Percentiles rank a stretch among this genome's conserved stretches.
Evolutionary conservation across 2,797 vertebrate species (phyloP).

Genomic region (Morus bassanus): DNA sequence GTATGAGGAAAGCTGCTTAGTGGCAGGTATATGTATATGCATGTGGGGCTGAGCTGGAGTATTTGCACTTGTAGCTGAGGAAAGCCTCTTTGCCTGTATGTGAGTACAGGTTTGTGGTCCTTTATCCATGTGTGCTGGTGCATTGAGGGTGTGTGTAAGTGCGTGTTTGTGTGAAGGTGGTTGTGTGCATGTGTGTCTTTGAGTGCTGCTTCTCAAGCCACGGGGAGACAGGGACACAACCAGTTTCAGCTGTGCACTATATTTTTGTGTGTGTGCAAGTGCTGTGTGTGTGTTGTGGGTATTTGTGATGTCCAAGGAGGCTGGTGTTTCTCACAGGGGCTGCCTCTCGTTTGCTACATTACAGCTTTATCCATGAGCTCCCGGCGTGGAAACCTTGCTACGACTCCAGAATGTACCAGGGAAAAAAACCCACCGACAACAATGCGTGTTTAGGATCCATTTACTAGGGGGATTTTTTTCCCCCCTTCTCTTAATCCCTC

Average conservation of each 20-base stretch:
- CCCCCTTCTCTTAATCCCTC: slow-evolving; percentile 50
- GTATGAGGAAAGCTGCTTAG: not conserved
- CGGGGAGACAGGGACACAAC: fast-evolving
- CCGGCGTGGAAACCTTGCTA: not conserved
- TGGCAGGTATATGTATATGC: fast-evolving
- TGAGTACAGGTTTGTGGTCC: not conserved
- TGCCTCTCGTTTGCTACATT: not conserved
- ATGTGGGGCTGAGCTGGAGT: not conserved
- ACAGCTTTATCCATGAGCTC: not conserved
- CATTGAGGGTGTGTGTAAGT: fast-evolving
- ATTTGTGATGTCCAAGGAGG: fast-evolving
- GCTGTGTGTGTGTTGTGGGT: not conserved
- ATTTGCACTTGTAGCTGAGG: not conserved
- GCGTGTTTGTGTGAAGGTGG: not conserved
- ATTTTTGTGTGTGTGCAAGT: fast-evolving
- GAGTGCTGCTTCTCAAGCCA: not conserved
- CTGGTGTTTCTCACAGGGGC: not conserved
- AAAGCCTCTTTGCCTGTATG: fast-evolving
- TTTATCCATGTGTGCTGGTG: fast-evolving
- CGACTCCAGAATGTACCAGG: not conserved
- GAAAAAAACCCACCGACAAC: not conserved
- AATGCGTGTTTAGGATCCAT: slow-evolving; percentile 19
- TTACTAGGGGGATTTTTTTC: not conserved
- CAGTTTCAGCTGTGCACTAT: fast-evolving
- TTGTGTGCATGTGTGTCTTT: not conserved